Conservation (phyloP, 2,113 vertebrate genomes). For the Bos indicus region DNA sequence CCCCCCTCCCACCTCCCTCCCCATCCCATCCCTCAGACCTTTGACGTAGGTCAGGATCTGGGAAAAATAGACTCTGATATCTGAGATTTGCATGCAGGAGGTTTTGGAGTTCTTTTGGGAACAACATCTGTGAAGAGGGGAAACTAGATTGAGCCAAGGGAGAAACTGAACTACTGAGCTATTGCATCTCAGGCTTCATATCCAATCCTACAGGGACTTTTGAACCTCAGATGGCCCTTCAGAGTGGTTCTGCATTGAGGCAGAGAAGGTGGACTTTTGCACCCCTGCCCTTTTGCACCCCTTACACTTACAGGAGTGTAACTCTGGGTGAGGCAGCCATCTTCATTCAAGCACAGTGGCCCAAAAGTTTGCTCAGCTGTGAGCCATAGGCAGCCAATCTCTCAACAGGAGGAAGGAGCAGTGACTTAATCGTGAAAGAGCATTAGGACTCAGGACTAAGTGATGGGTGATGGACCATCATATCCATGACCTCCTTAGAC, state of each 20-base stretch:
- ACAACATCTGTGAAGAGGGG: background rate
- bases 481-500: background rate
- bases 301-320: background rate
- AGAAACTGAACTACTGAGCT: rapidly evolving
- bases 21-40: background rate
- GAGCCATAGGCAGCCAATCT: background rate
- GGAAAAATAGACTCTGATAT: background rate
- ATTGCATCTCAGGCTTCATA: background rate
- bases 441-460: background rate
- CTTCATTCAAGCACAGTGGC: background rate
- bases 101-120: background rate
- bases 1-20: background rate
- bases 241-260: background rate
- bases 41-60: background rate
- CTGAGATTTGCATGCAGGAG: background rate
- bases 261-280: background rate
- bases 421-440: background rate
- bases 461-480: background rate
- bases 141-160: background rate
- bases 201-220: background rate
- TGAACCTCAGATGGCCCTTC: background rate
- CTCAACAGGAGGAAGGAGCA: background rate
- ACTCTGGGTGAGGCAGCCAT: background rate
- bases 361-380: background rate
- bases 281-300: background rate